A percentile compares a stretch with the other conserved stretches of the same genome.
phyloP scores from a whole-genome alignment of 2,888 invertebrate genomes.

The Theretra japonica region DNA sequence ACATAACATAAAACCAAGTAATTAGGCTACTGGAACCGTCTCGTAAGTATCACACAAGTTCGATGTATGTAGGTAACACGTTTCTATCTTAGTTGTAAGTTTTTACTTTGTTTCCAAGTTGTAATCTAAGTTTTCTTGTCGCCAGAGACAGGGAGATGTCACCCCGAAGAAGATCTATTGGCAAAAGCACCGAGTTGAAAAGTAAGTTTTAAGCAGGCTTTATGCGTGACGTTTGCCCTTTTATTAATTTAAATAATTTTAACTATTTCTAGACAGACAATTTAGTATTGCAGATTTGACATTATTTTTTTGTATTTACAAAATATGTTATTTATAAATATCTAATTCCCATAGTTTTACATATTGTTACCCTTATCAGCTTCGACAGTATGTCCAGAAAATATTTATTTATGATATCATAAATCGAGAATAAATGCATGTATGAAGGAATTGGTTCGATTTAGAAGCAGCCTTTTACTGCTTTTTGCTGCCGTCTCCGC shows the following conservation, averaged over 20 bases:
- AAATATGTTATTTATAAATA: too few relatives aligned
- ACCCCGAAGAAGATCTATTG: slow-evolving; percentile 83
- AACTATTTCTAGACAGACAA: too few relatives aligned
- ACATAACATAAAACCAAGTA: neutral
- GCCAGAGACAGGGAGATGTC: slow-evolving; percentile 87
- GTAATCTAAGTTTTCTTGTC: slow-evolving; percentile 84
- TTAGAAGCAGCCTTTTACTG: slow-evolving; percentile 5
- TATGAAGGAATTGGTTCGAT: neutral
- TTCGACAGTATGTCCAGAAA: too few relatives aligned
- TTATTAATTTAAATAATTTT: neutral
- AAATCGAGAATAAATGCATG: neutral
- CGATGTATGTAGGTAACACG: slow-evolving; percentile 32
- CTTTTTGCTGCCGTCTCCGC: neutral
- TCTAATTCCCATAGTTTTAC: too few relatives aligned
- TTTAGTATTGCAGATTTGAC: too few relatives aligned
- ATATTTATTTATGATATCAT: neutral
- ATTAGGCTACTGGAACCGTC: neutral
- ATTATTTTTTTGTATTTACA: too few relatives aligned
- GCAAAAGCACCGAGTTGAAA: slow-evolving; percentile 78
- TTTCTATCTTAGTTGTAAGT: slow-evolving; percentile 39
- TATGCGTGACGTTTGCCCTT: slow-evolving; percentile 8
- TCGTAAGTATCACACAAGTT: slow-evolving; percentile 12
- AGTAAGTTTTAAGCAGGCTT: slow-evolving; percentile 64
- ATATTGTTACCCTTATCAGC: too few relatives aligned
- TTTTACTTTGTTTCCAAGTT: slow-evolving; percentile 43